Conservation (phyloP, 2,888 invertebrate genomes). For the Epistrophe grossulariae region DNA sequence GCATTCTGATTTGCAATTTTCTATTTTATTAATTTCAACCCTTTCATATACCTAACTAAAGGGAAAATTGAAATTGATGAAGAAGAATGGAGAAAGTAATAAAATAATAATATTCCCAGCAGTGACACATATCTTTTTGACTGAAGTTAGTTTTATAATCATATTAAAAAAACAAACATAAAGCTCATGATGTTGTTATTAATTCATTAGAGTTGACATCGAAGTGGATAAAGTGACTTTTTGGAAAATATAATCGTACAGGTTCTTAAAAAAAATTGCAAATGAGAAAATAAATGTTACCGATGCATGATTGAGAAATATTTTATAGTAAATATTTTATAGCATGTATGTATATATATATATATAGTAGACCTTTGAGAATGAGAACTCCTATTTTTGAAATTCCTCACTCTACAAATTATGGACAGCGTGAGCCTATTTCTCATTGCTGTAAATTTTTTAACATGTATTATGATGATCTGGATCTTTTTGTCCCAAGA, state of each 20-base stretch:
- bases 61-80: not conserved
- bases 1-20: slow-evolving; percentile 65
- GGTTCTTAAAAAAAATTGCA: not conserved
- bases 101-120: slow-evolving; percentile 31
- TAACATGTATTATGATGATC: no score
- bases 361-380: no score
- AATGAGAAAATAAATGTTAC: no score
- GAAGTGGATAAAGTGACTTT: not conserved
- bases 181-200: slow-evolving; percentile 19
- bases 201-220: slow-evolving; percentile 19
- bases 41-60: not conserved
- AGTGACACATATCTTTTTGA: not conserved
- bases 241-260: not conserved
- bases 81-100: slow-evolving; percentile 12
- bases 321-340: no score
- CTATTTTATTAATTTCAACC: slow-evolving; percentile 48
- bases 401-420: no score
- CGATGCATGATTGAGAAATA: no score
- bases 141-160: not conserved
- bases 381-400: no score
- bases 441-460: no score
- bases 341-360: no score
- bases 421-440: no score
- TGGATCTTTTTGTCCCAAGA: no score
- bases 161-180: not conserved